A percentile compares a stretch with the other conserved stretches of the same genome.
Evolutionary conservation across 1,140 invertebrate genomes (phyloP).

Genomic region (Magallana ariakensis): DNA sequence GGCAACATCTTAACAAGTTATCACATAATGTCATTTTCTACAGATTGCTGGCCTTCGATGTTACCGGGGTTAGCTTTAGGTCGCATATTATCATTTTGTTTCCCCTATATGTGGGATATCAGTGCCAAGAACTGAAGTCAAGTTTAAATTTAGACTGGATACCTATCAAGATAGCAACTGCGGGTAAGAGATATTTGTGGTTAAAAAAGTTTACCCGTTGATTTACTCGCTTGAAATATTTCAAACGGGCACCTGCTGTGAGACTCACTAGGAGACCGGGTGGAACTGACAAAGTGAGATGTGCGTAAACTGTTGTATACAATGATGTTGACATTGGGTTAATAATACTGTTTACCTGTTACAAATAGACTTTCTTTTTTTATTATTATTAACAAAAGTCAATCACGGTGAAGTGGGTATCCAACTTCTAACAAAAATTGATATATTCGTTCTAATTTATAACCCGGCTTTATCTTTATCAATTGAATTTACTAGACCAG

Average conservation of each 20-base stretch:
- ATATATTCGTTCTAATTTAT: background rate
- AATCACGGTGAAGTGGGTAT: background rate
- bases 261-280: background rate
- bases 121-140: conserved; percentile 22
- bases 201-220: background rate
- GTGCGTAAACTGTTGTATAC: background rate
- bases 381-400: background rate
- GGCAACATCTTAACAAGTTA: conserved; percentile 41
- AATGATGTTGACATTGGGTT: background rate
- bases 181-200: background rate
- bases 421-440: background rate
- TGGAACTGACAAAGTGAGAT: background rate
- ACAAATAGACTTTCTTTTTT: conserved; percentile 9
- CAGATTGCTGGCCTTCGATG: background rate
- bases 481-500: too few relatives aligned
- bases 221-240: background rate
- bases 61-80: conserved; percentile 3
- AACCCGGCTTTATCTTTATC: too few relatives aligned
- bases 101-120: background rate
- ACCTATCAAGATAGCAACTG: background rate
- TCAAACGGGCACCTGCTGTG: background rate
- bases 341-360: background rate
- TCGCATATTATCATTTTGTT: conserved; percentile 2
- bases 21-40: conserved; percentile 30
- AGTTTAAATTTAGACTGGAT: conserved; percentile 14